These are phyloP conservation scores for Danaus plexippus DNA, from an alignment of 1,140 invertebrate genomes.

Conservation along the genomic window DNA sequence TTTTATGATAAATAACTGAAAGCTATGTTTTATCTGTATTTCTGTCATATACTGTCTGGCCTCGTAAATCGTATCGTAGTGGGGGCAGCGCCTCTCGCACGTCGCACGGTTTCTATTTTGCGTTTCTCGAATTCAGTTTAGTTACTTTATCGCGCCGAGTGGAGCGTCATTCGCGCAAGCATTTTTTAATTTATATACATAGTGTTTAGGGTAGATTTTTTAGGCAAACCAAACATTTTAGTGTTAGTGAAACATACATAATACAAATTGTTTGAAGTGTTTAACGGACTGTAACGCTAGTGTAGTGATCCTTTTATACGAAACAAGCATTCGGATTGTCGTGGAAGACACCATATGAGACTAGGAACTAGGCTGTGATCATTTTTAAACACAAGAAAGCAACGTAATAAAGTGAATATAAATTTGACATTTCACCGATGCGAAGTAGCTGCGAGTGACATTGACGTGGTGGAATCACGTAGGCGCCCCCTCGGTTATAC, in stretches of 20 bases:
- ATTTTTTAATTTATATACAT: conserved; percentile 55
- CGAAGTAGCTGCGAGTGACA: conserved; percentile 45
- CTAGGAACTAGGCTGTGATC: conserved; percentile 53
- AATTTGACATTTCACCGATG: conserved; percentile 53
- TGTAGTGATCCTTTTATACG: conserved; percentile 42
- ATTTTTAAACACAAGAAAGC: conserved; percentile 25
- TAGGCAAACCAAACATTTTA: conserved; percentile 38
- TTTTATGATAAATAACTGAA: conserved; percentile 1
- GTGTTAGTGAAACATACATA: conserved; percentile 45
- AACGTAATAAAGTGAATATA: conserved; percentile 24
- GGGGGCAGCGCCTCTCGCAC: conserved; percentile 59
- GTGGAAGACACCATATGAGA: conserved; percentile 32
- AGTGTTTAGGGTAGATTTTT: conserved; percentile 46
- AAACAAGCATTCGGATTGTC: conserved; percentile 38
- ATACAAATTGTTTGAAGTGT: conserved; percentile 39
- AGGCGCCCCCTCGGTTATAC: conserved; percentile 17
- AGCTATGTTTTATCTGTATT: conserved; percentile 38
- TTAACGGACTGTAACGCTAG: conserved; percentile 43
- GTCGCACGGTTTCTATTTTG: conserved; percentile 69
- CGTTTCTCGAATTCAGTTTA: conserved; percentile 68
- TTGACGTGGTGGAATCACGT: conserved; percentile 32
- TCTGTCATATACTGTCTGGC: conserved; percentile 53
- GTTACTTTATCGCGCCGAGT: conserved; percentile 59
- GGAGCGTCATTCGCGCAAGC: conserved; percentile 49
- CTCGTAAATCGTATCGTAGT: conserved; percentile 63